These are phyloP conservation scores for Charanyca ferruginea DNA, from an alignment of 2,888 invertebrate species.

Conservation along the genomic window DNA sequence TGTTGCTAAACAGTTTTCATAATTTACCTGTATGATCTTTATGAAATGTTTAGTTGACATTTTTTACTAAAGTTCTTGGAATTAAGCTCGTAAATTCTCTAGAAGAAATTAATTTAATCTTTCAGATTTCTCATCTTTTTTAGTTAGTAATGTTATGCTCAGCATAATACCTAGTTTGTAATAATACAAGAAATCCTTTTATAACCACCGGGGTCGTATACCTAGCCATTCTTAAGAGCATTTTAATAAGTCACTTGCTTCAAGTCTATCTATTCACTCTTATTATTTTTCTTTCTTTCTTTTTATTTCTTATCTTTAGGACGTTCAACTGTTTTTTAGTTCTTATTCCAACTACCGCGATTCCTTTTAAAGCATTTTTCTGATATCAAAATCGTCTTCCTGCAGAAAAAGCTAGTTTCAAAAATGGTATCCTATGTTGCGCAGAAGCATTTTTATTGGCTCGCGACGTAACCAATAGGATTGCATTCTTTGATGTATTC, in stretches of 20 bases:
- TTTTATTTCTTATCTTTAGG: constrained; percentile 32
- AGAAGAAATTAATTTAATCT: constrained; percentile 22
- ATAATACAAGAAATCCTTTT: constrained; percentile 28
- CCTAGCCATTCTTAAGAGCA: constrained; percentile 49
- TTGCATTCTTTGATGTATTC: too few species aligned
- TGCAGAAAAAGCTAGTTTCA: constrained; percentile 9
- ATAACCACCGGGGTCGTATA: constrained; percentile 54
- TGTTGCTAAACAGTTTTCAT: too few species aligned
- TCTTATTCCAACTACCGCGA: constrained; percentile 27
- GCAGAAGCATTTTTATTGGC: constrained; percentile 5
- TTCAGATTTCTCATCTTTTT: constrained; percentile 13
- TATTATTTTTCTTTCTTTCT: constrained; percentile 19
- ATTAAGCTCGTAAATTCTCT: constrained; percentile 26
- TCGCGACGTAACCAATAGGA: neutral
- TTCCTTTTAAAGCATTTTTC: constrained; percentile 11
- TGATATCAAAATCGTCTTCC: constrained; percentile 22
- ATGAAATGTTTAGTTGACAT: neutral
- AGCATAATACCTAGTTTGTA: constrained; percentile 13
- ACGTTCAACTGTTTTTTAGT: constrained; percentile 36
- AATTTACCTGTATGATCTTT: neutral
- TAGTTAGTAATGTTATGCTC: constrained; percentile 33
- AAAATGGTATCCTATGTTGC: constrained; percentile 4
- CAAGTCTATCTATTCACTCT: constrained; percentile 39
- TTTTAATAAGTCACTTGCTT: constrained; percentile 55
- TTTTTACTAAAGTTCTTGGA: constrained; percentile 17